These are phyloP conservation scores for Amiota minor DNA, from an alignment of 2,888 invertebrate species.

Conservation along the genomic window DNA sequence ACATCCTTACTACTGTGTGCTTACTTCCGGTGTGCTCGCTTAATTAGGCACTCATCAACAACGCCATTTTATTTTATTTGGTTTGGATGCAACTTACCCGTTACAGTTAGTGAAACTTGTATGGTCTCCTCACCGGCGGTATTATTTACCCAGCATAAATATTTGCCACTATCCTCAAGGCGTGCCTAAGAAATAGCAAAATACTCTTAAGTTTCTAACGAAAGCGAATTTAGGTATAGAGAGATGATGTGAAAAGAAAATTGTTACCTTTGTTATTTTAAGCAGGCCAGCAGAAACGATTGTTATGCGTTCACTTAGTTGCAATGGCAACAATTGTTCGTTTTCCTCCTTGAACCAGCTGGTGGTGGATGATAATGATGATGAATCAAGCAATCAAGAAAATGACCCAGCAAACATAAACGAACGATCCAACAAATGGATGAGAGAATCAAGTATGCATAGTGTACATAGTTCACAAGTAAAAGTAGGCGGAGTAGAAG, in stretches of 20 bases:
- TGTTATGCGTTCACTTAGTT: conserved; percentile 78
- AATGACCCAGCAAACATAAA: background rate
- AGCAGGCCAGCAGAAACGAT: conserved; percentile 80
- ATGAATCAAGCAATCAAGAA: background rate
- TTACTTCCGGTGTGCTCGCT: conserved; percentile 6
- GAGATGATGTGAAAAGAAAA: background rate
- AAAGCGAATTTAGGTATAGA: background rate
- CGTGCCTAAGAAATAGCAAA: conserved; percentile 70
- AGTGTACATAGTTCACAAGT: conserved; percentile 37
- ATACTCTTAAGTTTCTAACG: conserved; percentile 2
- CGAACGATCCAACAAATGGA: conserved; percentile 28
- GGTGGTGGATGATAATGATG: conserved; percentile 32
- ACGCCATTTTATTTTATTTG: background rate
- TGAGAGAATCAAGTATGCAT: conserved; percentile 19
- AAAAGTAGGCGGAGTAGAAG: no score
- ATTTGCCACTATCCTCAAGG: conserved; percentile 87
- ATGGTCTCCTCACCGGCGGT: conserved; percentile 88
- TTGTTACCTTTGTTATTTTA: conserved; percentile 78
- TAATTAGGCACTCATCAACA: conserved; percentile 9
- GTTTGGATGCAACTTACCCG: conserved; percentile 75
- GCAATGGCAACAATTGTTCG: conserved; percentile 81
- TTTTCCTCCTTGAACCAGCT: conserved; percentile 86
- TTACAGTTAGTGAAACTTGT: conserved; percentile 84
- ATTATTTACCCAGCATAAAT: conserved; percentile 93
- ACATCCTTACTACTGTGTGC: background rate